phyloP scores from a whole-genome alignment of 2,797 vertebrate species.

The Tolypeutes matacus region DNA sequence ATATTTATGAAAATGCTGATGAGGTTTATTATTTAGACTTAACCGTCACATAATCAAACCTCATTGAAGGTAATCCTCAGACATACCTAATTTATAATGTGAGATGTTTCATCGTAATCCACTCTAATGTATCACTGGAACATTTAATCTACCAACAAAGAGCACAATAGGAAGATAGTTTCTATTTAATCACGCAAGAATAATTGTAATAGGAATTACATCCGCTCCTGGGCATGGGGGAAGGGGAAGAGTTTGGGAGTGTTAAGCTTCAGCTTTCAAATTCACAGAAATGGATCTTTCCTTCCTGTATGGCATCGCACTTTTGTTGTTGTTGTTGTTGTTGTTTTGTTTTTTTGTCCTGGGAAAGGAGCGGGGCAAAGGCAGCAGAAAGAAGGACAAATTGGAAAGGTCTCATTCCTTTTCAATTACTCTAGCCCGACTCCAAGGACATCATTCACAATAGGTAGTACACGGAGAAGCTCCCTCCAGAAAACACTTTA shows the following conservation, averaged over 20 bases:
- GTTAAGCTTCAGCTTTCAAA: slow-evolving; percentile 51
- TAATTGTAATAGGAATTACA: slow-evolving; percentile 77
- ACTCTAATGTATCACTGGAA: slow-evolving; percentile 72
- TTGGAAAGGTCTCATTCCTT: slow-evolving; percentile 83
- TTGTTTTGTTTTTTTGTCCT: slow-evolving; percentile 73
- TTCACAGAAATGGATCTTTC: slow-evolving; percentile 56
- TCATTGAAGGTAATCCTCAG: slow-evolving; percentile 73
- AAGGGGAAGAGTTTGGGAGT: not conserved
- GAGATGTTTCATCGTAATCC: slow-evolving; percentile 72
- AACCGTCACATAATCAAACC: slow-evolving; percentile 69
- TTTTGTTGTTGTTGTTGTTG: too few species aligned
- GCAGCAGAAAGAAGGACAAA: slow-evolving; percentile 76
- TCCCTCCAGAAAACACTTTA: slow-evolving; percentile 88
- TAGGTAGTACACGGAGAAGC: slow-evolving; percentile 81
- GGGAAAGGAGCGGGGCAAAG: slow-evolving; percentile 56
- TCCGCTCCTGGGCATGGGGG: not conserved
- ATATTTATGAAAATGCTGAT: slow-evolving; percentile 57
- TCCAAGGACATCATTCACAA: slow-evolving; percentile 86
- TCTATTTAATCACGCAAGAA: slow-evolving; percentile 81
- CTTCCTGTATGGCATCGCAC: slow-evolving; percentile 61
- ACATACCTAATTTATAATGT: slow-evolving; percentile 73
- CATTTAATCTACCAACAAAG: slow-evolving; percentile 79
- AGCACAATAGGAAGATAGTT: slow-evolving; percentile 67
- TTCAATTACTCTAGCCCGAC: slow-evolving; percentile 82
- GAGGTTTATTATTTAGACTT: slow-evolving; percentile 71